Evolutionary conservation across 2,888 invertebrate species (phyloP), one percentile per base, ranked within the genome.

Genomic region (Melitaea athalia): DNA sequence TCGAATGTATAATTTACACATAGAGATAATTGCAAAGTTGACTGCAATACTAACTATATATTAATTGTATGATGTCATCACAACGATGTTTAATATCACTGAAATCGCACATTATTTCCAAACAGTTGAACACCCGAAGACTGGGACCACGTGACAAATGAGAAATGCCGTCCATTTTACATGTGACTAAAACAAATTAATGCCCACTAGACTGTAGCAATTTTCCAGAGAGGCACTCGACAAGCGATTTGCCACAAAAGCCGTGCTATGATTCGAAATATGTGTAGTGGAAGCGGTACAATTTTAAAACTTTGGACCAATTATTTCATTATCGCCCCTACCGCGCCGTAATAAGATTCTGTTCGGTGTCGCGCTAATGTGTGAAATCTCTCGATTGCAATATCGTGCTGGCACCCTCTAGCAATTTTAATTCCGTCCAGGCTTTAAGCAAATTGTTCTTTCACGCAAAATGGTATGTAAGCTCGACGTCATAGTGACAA

Each of bases 381-480:
- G 75, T 63, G 70, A 66, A 68, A 69, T 71, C 73, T 69, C 71
- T 74, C 76, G 78, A 82, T 79, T 76, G 80, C 80, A 81, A 80
- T 85, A 80, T 76, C 77, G 75, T 78, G 73, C 77, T 79, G 75
- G 77, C 81, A 76, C 82, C 78, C 80, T 77, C 78, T 72, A 81
- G 82, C 79, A 81, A 85, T 85, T 87, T 87, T 85, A 87, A 88
- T 87, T 83, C 79, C 76, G 77, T 80, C 77, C 81, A 76, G 75
- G 77, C 76, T 79, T 76, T 78, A 81, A 79, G 79, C 81, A 83
- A 86, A 88, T 84, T 84, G 85, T 83, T 79, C 83, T 81, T 81
- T 81, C 83, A 86, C 84, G 83, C 83, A 85, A 82, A 86, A 81
- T 72, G 83, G 84, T 84, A 86, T 83, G 80, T 78, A 64, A 74